Evolutionary conservation across 2,888 invertebrate genomes (phyloP), one percentile per base, ranked within the genome.

Genomic region (Ariolimax columbianus): DNA sequence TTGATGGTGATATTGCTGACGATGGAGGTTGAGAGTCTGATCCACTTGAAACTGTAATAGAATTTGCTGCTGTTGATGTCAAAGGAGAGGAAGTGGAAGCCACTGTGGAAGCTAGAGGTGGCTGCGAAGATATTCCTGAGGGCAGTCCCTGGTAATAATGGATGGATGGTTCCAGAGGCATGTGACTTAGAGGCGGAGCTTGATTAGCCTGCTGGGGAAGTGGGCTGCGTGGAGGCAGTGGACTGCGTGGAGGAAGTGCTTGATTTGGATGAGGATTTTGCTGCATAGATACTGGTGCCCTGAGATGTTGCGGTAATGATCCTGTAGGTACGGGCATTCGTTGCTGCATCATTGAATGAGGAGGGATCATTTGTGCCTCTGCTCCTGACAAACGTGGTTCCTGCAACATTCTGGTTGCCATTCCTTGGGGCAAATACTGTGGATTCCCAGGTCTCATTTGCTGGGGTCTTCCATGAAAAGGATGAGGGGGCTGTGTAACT

Each of bases 381-480:
- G 73, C 40, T 6, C 83, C 80, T 26, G 40, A 55, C 59, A 78
- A 51, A 19, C 84, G 66, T 38, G 70, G 78, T 26, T 77, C 77
- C 30, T 72, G 78, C 30, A 26, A 59, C 68, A 81, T 55, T 43
- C 73, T 55, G 36, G 75, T 72, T 51, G 70, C 72, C 36, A 82
- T 77, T 33, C 59, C 72, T 70, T 72, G 78, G 30, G 83, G 66
- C 11, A 68, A 47, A 63, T 75, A 75, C 33, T 70, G 86, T 19
- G 81, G 79, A 36, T 84, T 83, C 4, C 83, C 82, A 66, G 75
- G 78, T 51, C 66, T 73, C 68, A 72, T 73, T 51, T 83, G 85
- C 33, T 73, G 83, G 26, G 81, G 87, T 59, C 55, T 86, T 68
- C 38, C 87, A 83, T 63, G 87, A 85, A 73, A 86, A 47, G 47